These are phyloP conservation scores for Pitta sordida DNA, from an alignment of 2,113 vertebrate species.

Conservation along the genomic window DNA sequence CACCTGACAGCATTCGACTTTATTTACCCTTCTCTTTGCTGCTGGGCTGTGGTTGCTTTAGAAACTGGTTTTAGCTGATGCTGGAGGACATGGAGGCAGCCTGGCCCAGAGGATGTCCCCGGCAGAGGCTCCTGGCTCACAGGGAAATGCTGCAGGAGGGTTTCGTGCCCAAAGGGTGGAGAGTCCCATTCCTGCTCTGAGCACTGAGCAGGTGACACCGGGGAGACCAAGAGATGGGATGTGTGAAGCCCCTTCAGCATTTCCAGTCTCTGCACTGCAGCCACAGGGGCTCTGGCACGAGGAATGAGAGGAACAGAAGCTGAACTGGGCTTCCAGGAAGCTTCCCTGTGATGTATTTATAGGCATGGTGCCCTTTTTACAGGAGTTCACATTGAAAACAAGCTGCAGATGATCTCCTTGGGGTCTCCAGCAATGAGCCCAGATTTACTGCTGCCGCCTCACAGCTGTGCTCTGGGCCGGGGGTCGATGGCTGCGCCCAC, in stretches of 20 bases:
- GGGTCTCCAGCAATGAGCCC: not conserved
- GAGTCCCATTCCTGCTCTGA: accelerated
- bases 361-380: constrained; percentile 51
- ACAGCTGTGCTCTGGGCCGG: not conserved
- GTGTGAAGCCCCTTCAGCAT: not conserved
- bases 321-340: constrained; percentile 36
- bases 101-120: not conserved
- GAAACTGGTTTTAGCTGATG: not conserved
- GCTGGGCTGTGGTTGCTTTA: not conserved
- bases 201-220: not conserved
- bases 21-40: not conserved
- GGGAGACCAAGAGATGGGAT: not conserved
- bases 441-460: not conserved
- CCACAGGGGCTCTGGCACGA: not conserved
- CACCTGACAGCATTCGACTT: not conserved
- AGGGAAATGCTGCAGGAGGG: not conserved
- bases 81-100: not conserved
- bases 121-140: not conserved
- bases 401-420: constrained; percentile 60
- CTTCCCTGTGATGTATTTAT: constrained; percentile 49
- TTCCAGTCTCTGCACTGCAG: not conserved
- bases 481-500: not conserved
- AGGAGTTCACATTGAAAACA: constrained; percentile 55
- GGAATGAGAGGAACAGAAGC: constrained; percentile 5
- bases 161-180: not conserved